A percentile compares a stretch with the other conserved stretches of the same genome.
phyloP scores from a whole-genome alignment of 2,888 invertebrate species.

The Pollenia angustigena region DNA sequence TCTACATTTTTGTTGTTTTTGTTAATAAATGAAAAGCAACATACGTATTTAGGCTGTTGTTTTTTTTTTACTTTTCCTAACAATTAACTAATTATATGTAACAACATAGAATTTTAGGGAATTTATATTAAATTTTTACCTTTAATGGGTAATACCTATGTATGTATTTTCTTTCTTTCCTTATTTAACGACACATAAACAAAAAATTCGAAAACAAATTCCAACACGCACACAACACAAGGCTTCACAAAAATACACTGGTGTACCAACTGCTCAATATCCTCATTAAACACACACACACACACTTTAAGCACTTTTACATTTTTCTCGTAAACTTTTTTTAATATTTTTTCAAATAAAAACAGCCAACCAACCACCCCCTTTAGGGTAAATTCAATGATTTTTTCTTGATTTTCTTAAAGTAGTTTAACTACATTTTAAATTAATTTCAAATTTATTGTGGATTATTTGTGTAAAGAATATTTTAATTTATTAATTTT shows the following conservation, averaged over 20 bases:
- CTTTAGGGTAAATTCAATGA: slow-evolving; percentile 43
- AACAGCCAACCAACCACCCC: slow-evolving; percentile 44
- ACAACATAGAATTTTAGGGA: not conserved
- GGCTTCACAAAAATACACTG: slow-evolving; percentile 27
- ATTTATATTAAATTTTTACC: slow-evolving; percentile 46
- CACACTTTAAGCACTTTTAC: slow-evolving; percentile 23
- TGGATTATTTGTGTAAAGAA: slow-evolving; percentile 26
- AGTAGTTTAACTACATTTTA: slow-evolving; percentile 20
- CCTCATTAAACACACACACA: slow-evolving; percentile 2
- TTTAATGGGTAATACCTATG: not conserved
- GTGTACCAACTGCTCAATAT: slow-evolving; percentile 30
- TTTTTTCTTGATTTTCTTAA: slow-evolving; percentile 34
- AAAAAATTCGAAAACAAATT: slow-evolving; percentile 38
- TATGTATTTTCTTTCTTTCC: not conserved
- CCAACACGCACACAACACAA: slow-evolving; percentile 52
- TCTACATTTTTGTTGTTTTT: slow-evolving; percentile 1
- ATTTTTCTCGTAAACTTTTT: slow-evolving; percentile 21
- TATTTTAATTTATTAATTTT: slow-evolving; percentile 45
- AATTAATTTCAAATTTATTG: slow-evolving; percentile 32
- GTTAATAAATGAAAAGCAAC: slow-evolving; percentile 35
- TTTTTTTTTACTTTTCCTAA: slow-evolving; percentile 28
- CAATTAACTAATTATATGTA: slow-evolving; percentile 20
- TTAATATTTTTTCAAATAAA: slow-evolving; percentile 42
- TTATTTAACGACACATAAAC: slow-evolving; percentile 31
- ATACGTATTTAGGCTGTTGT: slow-evolving; percentile 4